Evolutionary conservation across 2,888 invertebrate genomes (phyloP).

Genomic region (Dolomedes plantarius): DNA sequence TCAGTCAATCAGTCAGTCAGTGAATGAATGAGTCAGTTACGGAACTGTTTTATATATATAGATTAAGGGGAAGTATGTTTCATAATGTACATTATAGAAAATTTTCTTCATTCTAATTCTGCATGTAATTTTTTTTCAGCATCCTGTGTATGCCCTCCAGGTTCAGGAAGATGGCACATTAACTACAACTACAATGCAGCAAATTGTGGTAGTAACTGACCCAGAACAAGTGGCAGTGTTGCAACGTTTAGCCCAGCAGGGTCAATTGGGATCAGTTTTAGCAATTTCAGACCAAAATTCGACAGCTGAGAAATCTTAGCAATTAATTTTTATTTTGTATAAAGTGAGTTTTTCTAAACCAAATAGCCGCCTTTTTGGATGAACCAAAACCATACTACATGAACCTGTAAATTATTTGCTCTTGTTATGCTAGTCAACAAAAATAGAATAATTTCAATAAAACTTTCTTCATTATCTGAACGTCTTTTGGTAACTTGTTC

Average conservation of each 20-base stretch:
- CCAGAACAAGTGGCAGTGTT: constrained; percentile 49
- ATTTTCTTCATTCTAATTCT: too few relatives aligned
- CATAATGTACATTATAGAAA: too few relatives aligned
- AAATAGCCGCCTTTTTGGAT: background rate
- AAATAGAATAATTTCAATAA: background rate
- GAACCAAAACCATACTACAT: background rate
- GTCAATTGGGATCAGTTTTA: constrained; percentile 29
- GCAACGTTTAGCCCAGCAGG: constrained; percentile 52
- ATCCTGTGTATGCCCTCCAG: constrained; percentile 63
- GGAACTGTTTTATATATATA: too few relatives aligned
- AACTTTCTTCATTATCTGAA: background rate
- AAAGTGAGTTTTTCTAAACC: background rate
- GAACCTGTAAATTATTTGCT: background rate
- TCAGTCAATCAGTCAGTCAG: too few relatives aligned
- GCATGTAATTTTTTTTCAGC: constrained; percentile 42
- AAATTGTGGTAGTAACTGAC: constrained; percentile 60
- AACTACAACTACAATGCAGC: constrained; percentile 47
- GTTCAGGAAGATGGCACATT: constrained; percentile 60
- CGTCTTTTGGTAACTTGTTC: too few relatives aligned
- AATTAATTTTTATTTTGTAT: background rate
- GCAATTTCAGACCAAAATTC: background rate
- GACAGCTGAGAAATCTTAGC: constrained; percentile 16
- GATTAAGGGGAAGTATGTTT: too few relatives aligned
- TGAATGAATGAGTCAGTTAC: too few relatives aligned
- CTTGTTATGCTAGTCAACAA: background rate